Conservation (phyloP, 2,888 invertebrate species). For the Vannuccia rotundouncinata region DNA sequence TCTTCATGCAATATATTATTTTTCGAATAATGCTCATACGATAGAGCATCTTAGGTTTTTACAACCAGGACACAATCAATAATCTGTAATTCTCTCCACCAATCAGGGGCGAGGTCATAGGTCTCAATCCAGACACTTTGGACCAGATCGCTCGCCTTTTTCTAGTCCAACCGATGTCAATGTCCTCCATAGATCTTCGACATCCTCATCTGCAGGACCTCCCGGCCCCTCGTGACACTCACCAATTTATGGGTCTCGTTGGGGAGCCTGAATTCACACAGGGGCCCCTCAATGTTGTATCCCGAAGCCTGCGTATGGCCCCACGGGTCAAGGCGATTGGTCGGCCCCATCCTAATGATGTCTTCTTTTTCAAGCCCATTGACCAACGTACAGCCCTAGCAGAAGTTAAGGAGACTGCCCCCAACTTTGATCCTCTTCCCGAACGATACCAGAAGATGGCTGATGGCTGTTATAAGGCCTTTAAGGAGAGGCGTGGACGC, state of each 20-base stretch:
- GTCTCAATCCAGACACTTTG: background rate
- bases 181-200: background rate
- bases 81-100: background rate
- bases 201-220: background rate
- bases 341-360: slow-evolving; percentile 23
- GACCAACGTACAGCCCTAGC: background rate
- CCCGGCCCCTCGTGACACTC: background rate
- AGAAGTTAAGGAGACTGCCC: background rate
- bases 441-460: background rate
- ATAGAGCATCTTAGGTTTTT: no score
- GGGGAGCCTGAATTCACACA: background rate
- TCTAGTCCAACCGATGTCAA: background rate
- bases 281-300: background rate
- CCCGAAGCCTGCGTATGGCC: background rate
- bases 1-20: no score
- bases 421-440: background rate
- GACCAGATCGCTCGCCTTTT: background rate
- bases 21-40: no score
- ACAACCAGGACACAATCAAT: no score
- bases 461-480: background rate
- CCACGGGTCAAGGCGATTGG: background rate
- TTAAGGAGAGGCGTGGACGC: background rate
- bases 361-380: slow-evolving; percentile 15
- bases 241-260: background rate
- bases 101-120: background rate